phyloP scores from a whole-genome alignment of 2,797 vertebrate genomes.

The Pangasius macronema region DNA sequence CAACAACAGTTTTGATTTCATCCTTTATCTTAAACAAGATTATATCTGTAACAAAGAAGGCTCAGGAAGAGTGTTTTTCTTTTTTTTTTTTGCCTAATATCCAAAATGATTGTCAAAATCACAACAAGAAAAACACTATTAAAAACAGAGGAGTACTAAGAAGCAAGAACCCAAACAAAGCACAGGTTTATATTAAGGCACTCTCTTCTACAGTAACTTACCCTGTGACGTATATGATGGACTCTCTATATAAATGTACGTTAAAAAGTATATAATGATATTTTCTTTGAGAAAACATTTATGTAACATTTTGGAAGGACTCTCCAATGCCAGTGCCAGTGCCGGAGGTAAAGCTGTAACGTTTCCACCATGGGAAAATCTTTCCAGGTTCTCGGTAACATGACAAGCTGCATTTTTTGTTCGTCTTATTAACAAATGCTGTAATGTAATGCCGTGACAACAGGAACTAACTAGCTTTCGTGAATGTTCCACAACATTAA shows the following conservation, averaged over 20 bases:
- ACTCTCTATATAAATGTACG: no score
- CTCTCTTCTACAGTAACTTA: background rate
- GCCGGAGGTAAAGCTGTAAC: no score
- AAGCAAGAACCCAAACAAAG: background rate
- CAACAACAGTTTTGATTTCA: background rate
- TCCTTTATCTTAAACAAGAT: background rate
- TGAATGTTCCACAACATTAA: background rate
- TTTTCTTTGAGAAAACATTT: no score
- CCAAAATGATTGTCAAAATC: background rate
- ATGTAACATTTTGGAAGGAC: no score
- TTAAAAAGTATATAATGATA: no score
- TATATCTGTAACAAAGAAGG: background rate
- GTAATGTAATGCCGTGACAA: background rate
- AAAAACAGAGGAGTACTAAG: background rate
- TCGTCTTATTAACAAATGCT: no score
- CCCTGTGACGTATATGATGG: background rate
- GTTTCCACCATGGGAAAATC: no score
- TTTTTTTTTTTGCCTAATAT: background rate
- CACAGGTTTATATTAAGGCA: background rate
- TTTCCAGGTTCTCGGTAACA: no score
- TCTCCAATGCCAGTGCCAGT: no score
- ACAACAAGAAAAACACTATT: background rate
- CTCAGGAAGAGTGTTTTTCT: background rate
- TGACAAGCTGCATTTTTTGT: no score
- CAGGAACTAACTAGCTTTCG: background rate